Evolutionary conservation across 2,797 vertebrate genomes (phyloP), one percentile per base, ranked within the genome.

Genomic region (Sphenodon punctatus): DNA sequence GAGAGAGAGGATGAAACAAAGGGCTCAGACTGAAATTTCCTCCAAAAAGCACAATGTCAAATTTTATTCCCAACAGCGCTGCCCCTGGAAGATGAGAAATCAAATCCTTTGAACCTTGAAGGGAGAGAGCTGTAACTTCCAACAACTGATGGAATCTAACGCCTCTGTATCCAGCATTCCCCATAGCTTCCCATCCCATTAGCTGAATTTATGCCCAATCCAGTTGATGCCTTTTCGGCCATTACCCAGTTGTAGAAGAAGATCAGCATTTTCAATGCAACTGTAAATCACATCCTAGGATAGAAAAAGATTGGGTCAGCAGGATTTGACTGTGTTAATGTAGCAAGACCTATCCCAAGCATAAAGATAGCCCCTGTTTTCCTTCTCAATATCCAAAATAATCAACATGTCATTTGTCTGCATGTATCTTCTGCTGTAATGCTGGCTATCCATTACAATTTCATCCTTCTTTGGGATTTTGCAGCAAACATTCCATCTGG

Each of bases 351-450:
- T 77, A 89, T 84, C 63, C 65, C 41, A 82, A 87, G 43, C 63
- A 75, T 68, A 75, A 78, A 78, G 72, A 81, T 61, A 85, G 27
- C 32, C 14, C 55, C 14, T 23, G 71, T 78, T 32, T 0, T 23
- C 11, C 10, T 53, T 59, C 56, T 22, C 51, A 67, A 46, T 56
- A 58, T 81, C 76, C 58, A 74, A 90, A 90, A 55, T 74, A 88
- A 87, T 86, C 79, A 84, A 32, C 75, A 75, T 89, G 72, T 41
- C 51, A 87, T 89, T 91, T 91, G 56, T 91, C 78, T 89, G 82
- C 82, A 85, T 74, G 30, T n/a, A n/a, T 42, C 38, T 49, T 48
- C 41, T 60, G 32, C 53, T 72, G 64, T 82, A 89, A 74, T 43
- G 84, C 78, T 68, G 30, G 23, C 70, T 72, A 70, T 84, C 73